A percentile compares a stretch with the other conserved stretches of the same genome.
Conservation (phyloP, 2,113 vertebrate species). For the Callocephalon fimbriatum region DNA sequence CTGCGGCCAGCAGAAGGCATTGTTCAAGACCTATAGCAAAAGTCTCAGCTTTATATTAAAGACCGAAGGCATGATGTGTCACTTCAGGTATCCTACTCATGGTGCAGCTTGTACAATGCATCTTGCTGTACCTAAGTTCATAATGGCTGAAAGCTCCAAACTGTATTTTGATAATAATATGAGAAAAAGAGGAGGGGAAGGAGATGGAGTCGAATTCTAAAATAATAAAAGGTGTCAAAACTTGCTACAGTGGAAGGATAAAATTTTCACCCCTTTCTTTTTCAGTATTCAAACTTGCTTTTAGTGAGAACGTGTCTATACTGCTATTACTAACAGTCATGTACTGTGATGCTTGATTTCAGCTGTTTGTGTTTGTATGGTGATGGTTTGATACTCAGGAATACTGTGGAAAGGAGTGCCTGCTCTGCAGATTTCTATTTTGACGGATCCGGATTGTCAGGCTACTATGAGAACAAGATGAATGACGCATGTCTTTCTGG, state of each 20-base stretch:
- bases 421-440: neutral
- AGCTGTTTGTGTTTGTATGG: no score
- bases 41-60: neutral
- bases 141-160: rapidly evolving
- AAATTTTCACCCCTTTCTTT: neutral
- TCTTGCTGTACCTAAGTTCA: neutral
- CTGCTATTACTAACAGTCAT: no score
- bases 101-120: neutral
- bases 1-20: neutral
- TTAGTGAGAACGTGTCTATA: no score
- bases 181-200: neutral
- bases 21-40: neutral
- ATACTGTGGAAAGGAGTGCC: neutral
- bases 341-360: no score
- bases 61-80: neutral
- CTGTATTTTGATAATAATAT: neutral
- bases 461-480: neutral
- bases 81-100: neutral
- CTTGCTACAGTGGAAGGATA: neutral
- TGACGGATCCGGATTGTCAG: neutral
- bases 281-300: no score
- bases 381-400: neutral
- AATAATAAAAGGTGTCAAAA: neutral
- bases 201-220: neutral
- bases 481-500: neutral